Evolutionary conservation across 2,888 invertebrate genomes (phyloP), one percentile per base, ranked within the genome.

Genomic region (Branchipolynoe longqiensis): DNA sequence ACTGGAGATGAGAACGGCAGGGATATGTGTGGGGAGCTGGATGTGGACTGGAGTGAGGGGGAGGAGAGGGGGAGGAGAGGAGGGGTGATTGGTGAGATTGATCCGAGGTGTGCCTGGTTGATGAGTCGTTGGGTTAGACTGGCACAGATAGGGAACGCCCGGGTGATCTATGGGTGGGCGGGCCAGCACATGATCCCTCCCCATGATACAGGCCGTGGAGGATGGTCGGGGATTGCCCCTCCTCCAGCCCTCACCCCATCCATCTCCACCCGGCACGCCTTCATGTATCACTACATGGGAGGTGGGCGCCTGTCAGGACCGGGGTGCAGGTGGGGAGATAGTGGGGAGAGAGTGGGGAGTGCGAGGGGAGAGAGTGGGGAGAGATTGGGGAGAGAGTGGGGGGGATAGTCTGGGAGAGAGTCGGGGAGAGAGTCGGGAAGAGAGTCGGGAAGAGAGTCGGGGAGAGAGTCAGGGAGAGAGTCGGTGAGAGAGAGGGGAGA

Each of bases 131-230:
- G n/a, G n/a, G n/a, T n/a, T n/a, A n/a, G n/a, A n/a, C n/a, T n/a
- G n/a, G n/a, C n/a, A n/a, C n/a, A n/a, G n/a, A n/a, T n/a, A n/a
- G n/a, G n/a, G n/a, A n/a, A n/a, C n/a, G n/a, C n/a, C n/a, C n/a
- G n/a, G n/a, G n/a, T n/a, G n/a, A 62, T 62, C 25, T 62, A 62
- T 62, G 62, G 62, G 28, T 4, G 28, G 25, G 31, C 62, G 25
- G 28, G 12, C 62, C 14, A 14, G 28, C 62, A 62, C 25, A 31
- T 62, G 62, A 62, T 62, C 62, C 62, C 31, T n/a, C n/a, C n/a
- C 28, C 31, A 62, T 62, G 62, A 62, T 62, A 62, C 62, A 62
- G 31, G 62, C 62, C 62, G 28, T 62, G 28, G 28, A 62, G 62
- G 62, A 25, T 25, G 28, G 62, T 31, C 62, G 28, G 25, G 62